These are phyloP conservation scores for Cremastinae sp. DNA, from an alignment of 2,888 invertebrate genomes.

Conservation along the genomic window DNA sequence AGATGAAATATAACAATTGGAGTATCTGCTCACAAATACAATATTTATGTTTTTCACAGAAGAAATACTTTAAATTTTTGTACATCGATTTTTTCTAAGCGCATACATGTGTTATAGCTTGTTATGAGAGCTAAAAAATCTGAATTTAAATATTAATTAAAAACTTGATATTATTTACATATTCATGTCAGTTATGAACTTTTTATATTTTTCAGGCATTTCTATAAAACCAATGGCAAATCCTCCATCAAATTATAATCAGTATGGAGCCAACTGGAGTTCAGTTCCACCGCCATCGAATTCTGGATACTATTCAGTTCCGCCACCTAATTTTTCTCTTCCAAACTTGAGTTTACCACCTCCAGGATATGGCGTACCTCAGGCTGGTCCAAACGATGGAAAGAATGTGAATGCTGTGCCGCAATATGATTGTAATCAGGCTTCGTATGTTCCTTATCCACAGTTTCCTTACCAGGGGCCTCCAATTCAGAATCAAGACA, in stretches of 20 bases:
- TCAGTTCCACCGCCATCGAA: slow-evolving; percentile 61
- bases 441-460: slow-evolving; percentile 63
- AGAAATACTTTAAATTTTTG: no score
- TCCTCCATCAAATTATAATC: slow-evolving; percentile 61
- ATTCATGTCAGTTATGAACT: no score
- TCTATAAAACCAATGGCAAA: slow-evolving; percentile 67
- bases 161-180: no score
- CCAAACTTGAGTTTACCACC: slow-evolving; percentile 67
- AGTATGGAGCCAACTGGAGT: slow-evolving; percentile 66
- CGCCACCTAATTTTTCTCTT: slow-evolving; percentile 71
- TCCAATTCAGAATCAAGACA: slow-evolving; percentile 52
- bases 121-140: no score
- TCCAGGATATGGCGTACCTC: slow-evolving; percentile 64
- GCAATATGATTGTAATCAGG: slow-evolving; percentile 60
- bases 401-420: slow-evolving; percentile 60
- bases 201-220: no score
- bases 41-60: no score
- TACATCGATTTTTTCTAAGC: no score
- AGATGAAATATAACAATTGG: no score
- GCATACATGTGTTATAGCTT: no score
- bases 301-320: slow-evolving; percentile 66
- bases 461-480: slow-evolving; percentile 63
- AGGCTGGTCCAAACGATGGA: slow-evolving; percentile 59
- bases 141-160: no score
- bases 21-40: no score